Conservation (phyloP, 2,888 invertebrate species). For the Apotomis capreana region DNA sequence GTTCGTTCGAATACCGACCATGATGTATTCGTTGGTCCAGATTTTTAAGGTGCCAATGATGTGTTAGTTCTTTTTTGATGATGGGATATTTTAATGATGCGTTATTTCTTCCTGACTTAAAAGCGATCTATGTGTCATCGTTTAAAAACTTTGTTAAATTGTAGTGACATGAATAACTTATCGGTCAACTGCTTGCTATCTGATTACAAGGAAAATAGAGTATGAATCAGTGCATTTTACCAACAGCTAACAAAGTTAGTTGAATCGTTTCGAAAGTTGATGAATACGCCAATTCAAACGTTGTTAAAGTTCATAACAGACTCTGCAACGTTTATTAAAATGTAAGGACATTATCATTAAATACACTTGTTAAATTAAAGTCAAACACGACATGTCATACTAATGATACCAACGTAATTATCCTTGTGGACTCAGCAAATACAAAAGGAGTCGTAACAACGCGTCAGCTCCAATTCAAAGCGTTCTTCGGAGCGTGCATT, state of each 20-base stretch:
- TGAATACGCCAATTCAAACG: not conserved
- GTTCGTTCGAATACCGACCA: slow-evolving; percentile 48
- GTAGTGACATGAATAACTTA: not conserved
- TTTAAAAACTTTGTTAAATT: not conserved
- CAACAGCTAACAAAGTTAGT: no score
- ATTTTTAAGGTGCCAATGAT: slow-evolving; percentile 48
- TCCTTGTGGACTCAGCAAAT: slow-evolving; percentile 42
- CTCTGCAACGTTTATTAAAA: not conserved
- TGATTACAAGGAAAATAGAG: not conserved
- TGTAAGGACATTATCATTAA: slow-evolving; percentile 14
- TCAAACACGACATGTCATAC: slow-evolving; percentile 37
- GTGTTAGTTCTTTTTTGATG: slow-evolving; percentile 31
- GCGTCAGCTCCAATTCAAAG: slow-evolving; percentile 40
- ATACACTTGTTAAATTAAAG: slow-evolving; percentile 39
- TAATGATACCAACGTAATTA: slow-evolving; percentile 41
- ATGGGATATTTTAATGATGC: slow-evolving; percentile 20
- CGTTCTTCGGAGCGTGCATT: slow-evolving; percentile 40
- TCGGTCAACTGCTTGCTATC: not conserved
- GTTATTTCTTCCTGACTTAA: not conserved
- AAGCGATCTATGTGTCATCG: not conserved
- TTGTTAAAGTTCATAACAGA: not conserved
- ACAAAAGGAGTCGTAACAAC: slow-evolving; percentile 41
- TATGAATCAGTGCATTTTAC: not conserved
- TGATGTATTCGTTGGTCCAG: slow-evolving; percentile 51
- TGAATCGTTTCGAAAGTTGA: not conserved